Percentiles rank a stretch among this genome's conserved stretches.
phyloP scores from a whole-genome alignment of 2,888 invertebrate species.

The Tenthredo mesomela region DNA sequence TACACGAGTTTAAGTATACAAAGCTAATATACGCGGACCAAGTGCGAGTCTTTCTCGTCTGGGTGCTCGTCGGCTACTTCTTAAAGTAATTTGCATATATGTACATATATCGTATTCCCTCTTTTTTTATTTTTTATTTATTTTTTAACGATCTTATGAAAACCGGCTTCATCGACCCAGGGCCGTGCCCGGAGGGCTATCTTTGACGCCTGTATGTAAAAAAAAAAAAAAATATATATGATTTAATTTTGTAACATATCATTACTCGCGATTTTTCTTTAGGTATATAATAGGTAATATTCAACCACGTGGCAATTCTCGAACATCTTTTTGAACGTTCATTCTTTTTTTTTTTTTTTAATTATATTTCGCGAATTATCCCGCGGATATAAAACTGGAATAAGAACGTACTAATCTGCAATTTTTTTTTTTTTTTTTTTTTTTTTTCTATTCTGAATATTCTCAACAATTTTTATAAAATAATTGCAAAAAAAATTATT shows the following conservation, averaged over 20 bases:
- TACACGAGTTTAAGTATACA: neutral
- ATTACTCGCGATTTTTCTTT: neutral
- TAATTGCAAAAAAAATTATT: neutral
- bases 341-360: too few species aligned
- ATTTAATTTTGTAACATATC: neutral
- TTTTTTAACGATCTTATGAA: slow-evolving; percentile 1
- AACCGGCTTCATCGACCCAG: slow-evolving; percentile 6
- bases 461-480: neutral
- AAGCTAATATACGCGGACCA: neutral
- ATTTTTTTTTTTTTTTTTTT: neutral
- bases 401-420: neutral
- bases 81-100: slow-evolving; percentile 25
- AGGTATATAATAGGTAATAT: too few species aligned
- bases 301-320: too few species aligned
- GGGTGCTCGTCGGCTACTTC: neutral
- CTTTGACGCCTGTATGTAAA: neutral
- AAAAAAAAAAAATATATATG: neutral
- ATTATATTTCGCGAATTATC: neutral
- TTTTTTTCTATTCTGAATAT: neutral
- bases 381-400: neutral
- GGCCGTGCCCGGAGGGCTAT: slow-evolving; percentile 18
- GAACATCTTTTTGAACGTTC: too few species aligned
- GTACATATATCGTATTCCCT: slow-evolving; percentile 26
- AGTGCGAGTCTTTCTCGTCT: neutral
- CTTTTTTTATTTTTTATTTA: neutral